phyloP scores from a whole-genome alignment of 2,113 vertebrate genomes.

The Bettongia penicillata region DNA sequence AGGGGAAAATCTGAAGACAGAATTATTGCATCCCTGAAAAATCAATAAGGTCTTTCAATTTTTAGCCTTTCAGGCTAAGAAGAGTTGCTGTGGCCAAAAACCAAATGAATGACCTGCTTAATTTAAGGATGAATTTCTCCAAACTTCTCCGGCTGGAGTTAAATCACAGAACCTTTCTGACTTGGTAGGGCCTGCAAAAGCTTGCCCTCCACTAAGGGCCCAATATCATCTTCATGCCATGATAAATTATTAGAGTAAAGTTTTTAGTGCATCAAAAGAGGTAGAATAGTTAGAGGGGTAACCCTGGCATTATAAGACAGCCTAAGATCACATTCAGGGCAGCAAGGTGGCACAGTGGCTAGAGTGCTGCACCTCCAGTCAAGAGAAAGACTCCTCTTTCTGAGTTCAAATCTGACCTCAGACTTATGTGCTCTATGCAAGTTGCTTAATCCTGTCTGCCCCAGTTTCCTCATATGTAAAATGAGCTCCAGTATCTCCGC shows the following conservation, averaged over 20 bases:
- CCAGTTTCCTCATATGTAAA: neutral
- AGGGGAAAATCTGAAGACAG: neutral
- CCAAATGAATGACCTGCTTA: neutral
- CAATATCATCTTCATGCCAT: neutral
- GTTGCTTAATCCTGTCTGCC: neutral
- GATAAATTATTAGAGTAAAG: neutral
- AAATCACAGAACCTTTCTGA: neutral
- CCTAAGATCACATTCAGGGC: neutral
- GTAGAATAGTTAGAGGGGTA: neutral
- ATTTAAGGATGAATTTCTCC: neutral
- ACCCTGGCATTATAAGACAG: neutral
- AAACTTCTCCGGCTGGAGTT: neutral
- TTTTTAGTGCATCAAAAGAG: neutral
- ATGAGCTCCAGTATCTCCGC: neutral
- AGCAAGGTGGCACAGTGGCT: neutral
- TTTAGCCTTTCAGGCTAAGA: neutral
- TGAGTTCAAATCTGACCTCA: neutral
- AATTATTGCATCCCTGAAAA: neutral
- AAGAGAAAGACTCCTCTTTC: neutral
- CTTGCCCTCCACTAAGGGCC: neutral
- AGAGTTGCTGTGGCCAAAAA: neutral
- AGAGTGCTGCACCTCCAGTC: neutral
- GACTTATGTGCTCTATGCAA: neutral
- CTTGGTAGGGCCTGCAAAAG: neutral
- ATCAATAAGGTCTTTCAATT: neutral